Conservation (phyloP, 2,113 vertebrate species). For the Cephalopterus ornatus region DNA sequence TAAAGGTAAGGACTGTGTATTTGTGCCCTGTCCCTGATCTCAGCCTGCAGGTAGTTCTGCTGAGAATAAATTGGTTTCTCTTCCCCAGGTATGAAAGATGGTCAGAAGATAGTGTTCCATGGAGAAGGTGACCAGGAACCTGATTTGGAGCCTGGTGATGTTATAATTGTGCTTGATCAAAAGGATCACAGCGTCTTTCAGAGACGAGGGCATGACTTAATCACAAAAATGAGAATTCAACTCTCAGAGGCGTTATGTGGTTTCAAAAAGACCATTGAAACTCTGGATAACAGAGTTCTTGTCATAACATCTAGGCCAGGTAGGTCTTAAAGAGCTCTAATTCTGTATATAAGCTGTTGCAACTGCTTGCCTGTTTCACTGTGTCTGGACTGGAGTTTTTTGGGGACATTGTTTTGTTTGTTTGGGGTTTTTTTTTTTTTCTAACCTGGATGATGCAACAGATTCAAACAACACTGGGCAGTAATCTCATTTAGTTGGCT, state of each 20-base stretch:
- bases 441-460: background rate
- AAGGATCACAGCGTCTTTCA: conserved; percentile 88
- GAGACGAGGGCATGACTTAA: conserved; percentile 84
- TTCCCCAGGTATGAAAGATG: conserved; percentile 90
- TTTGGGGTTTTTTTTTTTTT: background rate
- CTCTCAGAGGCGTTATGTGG: conserved; percentile 92
- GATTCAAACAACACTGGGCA: background rate
- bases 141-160: conserved; percentile 92
- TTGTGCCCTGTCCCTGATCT: background rate
- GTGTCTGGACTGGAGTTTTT: background rate
- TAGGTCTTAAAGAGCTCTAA: conserved; percentile 13
- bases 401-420: background rate
- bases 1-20: conserved; percentile 79
- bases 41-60: background rate
- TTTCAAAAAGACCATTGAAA: conserved; percentile 86
- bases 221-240: conserved; percentile 88
- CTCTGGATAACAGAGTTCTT: conserved; percentile 85
- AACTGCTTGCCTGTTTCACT: background rate
- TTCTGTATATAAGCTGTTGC: background rate
- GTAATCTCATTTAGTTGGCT: background rate
- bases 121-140: conserved; percentile 98
- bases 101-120: conserved; percentile 91
- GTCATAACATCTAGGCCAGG: conserved; percentile 84
- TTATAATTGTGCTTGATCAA: conserved; percentile 91
- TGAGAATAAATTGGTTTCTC: background rate